These are phyloP conservation scores for Trichogramma evanescens DNA, from an alignment of 2,888 invertebrate species.

Conservation along the genomic window DNA sequence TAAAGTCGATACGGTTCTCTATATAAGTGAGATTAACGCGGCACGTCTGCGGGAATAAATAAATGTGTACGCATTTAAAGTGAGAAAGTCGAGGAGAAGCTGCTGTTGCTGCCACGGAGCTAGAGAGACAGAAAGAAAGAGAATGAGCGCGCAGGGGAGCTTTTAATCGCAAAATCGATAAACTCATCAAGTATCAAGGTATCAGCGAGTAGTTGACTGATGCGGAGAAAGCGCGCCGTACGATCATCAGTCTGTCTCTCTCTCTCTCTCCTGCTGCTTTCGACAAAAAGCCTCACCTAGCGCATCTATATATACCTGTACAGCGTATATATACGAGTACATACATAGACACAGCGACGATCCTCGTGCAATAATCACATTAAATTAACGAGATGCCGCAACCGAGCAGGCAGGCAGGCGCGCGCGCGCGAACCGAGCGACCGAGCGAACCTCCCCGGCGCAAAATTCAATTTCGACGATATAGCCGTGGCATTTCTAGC, in stretches of 20 bases:
- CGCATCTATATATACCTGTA: too few species aligned
- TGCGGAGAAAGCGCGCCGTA: too few species aligned
- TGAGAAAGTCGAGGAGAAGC: too few species aligned
- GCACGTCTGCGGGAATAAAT: too few species aligned
- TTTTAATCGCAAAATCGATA: conserved; percentile 7
- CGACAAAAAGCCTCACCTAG: neutral
- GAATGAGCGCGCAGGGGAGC: conserved; percentile 10
- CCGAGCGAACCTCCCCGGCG: neutral
- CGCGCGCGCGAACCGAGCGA: neutral
- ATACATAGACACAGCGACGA: neutral
- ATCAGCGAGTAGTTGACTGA: too few species aligned
- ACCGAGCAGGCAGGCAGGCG: neutral
- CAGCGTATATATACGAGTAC: too few species aligned
- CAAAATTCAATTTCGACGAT: too few species aligned
- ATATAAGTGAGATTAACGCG: too few species aligned
- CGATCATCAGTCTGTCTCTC: neutral
- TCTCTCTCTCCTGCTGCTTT: neutral
- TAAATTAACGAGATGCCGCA: conserved; percentile 7
- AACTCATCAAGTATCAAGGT: conserved; percentile 9
- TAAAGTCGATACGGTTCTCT: too few species aligned
- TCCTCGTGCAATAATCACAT: conserved; percentile 8
- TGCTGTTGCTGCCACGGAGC: too few species aligned
- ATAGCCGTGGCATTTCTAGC: too few species aligned
- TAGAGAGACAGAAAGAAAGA: neutral
- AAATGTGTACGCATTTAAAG: too few species aligned